Conservation (phyloP, 2,113 vertebrate genomes). For the Dermatemys mawii region DNA sequence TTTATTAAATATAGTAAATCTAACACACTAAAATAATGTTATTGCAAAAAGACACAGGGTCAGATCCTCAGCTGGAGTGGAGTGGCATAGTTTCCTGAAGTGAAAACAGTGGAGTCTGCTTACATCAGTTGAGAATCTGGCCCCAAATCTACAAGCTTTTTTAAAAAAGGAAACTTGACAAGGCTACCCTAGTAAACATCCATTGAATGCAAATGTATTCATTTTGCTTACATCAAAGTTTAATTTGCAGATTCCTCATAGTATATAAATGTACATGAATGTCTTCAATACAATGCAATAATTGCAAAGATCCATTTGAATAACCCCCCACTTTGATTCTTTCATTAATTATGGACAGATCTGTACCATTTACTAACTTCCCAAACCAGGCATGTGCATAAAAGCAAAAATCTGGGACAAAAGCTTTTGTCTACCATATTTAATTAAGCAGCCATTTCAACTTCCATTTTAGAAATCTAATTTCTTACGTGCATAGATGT, state of each 20-base stretch:
- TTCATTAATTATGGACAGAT: neutral
- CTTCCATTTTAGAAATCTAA: neutral
- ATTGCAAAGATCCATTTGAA: neutral
- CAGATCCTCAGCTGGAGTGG: neutral
- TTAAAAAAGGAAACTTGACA: neutral
- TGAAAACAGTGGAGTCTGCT: neutral
- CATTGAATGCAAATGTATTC: neutral
- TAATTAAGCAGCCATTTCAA: neutral
- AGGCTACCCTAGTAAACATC: neutral
- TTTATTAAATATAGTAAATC: neutral
- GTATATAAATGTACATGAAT: accelerated
- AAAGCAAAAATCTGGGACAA: neutral
- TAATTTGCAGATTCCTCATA: neutral
- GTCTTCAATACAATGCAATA: neutral
- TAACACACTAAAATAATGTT: neutral
- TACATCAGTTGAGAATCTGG: neutral
- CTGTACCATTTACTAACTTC: neutral
- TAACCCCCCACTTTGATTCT: neutral
- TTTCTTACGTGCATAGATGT: neutral
- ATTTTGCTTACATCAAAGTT: neutral
- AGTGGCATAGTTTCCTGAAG: neutral
- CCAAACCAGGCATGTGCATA: neutral
- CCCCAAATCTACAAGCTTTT: neutral
- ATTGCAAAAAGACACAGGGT: neutral
- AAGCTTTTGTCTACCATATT: neutral